Base-by-base conservation (phyloP, 1,140 invertebrate species). In the Asobara japonica region DNA sequence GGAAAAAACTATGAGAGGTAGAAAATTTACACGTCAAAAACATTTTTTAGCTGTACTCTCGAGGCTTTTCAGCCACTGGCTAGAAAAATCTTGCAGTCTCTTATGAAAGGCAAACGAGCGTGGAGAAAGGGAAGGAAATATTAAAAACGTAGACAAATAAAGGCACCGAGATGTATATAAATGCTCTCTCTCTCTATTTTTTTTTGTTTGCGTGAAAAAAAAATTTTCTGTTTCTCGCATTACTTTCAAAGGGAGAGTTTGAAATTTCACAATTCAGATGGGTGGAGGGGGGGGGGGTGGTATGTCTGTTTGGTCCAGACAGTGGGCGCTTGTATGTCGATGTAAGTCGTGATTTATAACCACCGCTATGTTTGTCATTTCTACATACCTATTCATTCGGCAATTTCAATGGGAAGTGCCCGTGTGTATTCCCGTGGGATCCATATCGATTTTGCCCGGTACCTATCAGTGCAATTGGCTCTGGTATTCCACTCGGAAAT, bases 11-110 rank as follows among this genome's bases (percentile, higher is more conserved):
- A 18, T 0, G 51, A 6, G 18, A 56, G 5, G 31, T 6, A 22
- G 25, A 56, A 56, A 56, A 56, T 56, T 25, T 25, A 56, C 51
- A 56, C 51, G 51, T 56, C 51, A 56, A 56, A 56, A 56, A 56
- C 51, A 27, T 56, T 56, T 56, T 56, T 56, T 8, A 18, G 20
- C 25, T 56, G 41, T 56, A 56, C 22, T 56, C 22, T 56, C 51
- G 7, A 56, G 51, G 51, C 51, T 56, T 56, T 56, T 56, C 51
- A 56, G 22, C 51, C 25, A 25, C 51, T 22, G 51, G 51, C 51
- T 56, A 56, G 51, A 56, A 56, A 56, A 56, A 56, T 56, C 51
- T 56, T 56, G 20, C 22, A 22, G 51, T 56, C 18, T 45, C 8
- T 56, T 25, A 56, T 56, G 51, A 56, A 56, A 56, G 51, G 51